Percentiles rank a stretch among this genome's conserved stretches.
Evolutionary conservation across 2,888 invertebrate species (phyloP).

Genomic region (Chalcosyrphus nemorum): DNA sequence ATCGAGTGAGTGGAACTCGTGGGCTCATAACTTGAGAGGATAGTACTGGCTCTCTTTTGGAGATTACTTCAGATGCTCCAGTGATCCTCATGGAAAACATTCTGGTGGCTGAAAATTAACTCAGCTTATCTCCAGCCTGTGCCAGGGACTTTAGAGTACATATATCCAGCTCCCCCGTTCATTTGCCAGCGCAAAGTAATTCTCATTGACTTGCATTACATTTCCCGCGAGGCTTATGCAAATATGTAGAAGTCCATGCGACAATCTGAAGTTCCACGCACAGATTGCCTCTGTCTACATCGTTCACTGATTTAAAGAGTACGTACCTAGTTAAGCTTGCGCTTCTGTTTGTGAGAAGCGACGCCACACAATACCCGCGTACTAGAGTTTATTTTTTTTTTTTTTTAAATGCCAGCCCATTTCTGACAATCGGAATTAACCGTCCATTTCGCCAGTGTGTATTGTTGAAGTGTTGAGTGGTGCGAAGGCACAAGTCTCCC

Average conservation of each 20-base stretch:
- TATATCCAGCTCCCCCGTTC: too few relatives aligned
- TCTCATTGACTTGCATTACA: background rate
- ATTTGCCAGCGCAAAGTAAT: background rate
- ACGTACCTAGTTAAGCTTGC: background rate
- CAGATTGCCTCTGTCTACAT: background rate
- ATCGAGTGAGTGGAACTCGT: too few relatives aligned
- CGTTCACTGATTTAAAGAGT: background rate
- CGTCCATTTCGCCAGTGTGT: constrained; percentile 41
- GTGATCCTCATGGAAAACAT: too few relatives aligned
- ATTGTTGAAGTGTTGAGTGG: constrained; percentile 63
- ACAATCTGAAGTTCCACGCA: background rate
- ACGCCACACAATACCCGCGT: background rate
- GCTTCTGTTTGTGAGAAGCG: background rate
- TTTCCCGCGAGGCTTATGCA: constrained; percentile 4
- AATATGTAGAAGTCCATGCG: background rate
- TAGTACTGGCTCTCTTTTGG: too few relatives aligned
- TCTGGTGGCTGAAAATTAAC: too few relatives aligned
- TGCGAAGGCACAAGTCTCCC: background rate
- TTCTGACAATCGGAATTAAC: constrained; percentile 66
- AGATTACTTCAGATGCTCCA: too few relatives aligned
- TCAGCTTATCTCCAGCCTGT: too few relatives aligned
- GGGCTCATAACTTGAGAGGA: too few relatives aligned
- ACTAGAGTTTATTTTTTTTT: constrained; percentile 27
- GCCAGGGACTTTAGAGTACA: background rate
- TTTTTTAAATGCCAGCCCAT: constrained; percentile 31